These are phyloP conservation scores for Gila orcuttii DNA, from an alignment of 2,113 vertebrate species.

Conservation along the genomic window DNA sequence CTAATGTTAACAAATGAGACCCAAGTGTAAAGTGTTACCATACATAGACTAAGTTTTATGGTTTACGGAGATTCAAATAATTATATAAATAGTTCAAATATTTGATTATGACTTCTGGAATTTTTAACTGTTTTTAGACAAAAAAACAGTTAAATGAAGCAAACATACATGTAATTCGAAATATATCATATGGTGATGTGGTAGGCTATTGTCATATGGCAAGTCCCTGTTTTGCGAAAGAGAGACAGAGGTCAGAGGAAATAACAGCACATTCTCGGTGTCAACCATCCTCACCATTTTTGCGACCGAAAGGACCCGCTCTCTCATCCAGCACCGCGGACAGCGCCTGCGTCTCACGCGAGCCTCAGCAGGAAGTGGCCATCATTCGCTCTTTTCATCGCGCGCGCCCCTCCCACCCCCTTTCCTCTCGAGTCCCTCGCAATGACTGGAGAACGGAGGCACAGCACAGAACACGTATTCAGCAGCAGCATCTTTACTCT, in stretches of 20 bases:
- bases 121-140: too few species aligned
- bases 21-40: too few species aligned
- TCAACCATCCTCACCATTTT: slow-evolving; percentile 6
- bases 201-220: background rate
- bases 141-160: background rate
- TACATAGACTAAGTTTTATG: too few species aligned
- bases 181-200: background rate
- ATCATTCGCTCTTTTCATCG: slow-evolving; percentile 63
- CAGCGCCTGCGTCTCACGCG: slow-evolving; percentile 69
- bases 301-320: slow-evolving; percentile 20
- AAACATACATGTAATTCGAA: background rate
- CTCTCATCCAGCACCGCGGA: slow-evolving; percentile 78
- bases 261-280: slow-evolving; percentile 9
- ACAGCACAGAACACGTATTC: slow-evolving; percentile 82
- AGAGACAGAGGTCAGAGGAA: background rate
- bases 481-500: slow-evolving; percentile 66
- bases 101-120: too few species aligned
- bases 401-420: slow-evolving; percentile 53
- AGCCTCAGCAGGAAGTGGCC: slow-evolving; percentile 65
- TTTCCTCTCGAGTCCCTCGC: slow-evolving; percentile 71
- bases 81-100: too few species aligned
- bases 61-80: too few species aligned
- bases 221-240: background rate
- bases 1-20: too few species aligned
- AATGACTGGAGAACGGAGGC: slow-evolving; percentile 85